Conservation (phyloP, 2,113 vertebrate species). For the Laticauda laticaudata region DNA sequence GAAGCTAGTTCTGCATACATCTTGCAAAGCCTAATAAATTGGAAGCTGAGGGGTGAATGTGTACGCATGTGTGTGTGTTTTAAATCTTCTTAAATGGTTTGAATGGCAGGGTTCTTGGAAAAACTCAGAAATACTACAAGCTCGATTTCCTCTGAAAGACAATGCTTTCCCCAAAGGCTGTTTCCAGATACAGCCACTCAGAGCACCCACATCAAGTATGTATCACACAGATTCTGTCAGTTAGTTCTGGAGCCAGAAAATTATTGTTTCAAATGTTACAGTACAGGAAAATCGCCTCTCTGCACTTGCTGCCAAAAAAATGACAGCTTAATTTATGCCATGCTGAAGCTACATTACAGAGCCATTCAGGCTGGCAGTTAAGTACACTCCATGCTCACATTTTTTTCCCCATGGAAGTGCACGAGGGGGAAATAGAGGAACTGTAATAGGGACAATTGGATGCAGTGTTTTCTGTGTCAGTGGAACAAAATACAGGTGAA, state of each 20-base stretch:
- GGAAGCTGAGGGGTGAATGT: neutral
- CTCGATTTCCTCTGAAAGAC: conserved; percentile 73
- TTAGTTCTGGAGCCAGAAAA: conserved; percentile 79
- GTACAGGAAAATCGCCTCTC: conserved; percentile 84
- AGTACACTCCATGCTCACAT: conserved; percentile 73
- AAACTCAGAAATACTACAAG: conserved; percentile 49
- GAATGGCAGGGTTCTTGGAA: conserved; percentile 45
- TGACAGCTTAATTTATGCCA: conserved; percentile 89
- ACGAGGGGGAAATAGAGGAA: conserved; percentile 70
- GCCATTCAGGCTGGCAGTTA: conserved; percentile 82
- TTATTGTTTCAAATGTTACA: conserved; percentile 85
- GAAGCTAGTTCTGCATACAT: conserved; percentile 36
- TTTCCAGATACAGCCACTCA: conserved; percentile 72
- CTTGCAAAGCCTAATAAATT: conserved; percentile 42
- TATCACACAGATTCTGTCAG: conserved; percentile 82
- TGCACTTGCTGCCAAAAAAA: conserved; percentile 83
- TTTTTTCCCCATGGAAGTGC: conserved; percentile 70
- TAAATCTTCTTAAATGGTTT: neutral
- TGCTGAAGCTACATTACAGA: conserved; percentile 83
- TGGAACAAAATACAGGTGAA: conserved; percentile 77
- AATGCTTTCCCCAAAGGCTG: conserved; percentile 69
- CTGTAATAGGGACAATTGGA: conserved; percentile 78
- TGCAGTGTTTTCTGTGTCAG: conserved; percentile 68
- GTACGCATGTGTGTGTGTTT: neutral
- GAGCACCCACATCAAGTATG: conserved; percentile 72